phyloP scores from a whole-genome alignment of 2,888 invertebrate species.

The Parnassius mnemosyne region DNA sequence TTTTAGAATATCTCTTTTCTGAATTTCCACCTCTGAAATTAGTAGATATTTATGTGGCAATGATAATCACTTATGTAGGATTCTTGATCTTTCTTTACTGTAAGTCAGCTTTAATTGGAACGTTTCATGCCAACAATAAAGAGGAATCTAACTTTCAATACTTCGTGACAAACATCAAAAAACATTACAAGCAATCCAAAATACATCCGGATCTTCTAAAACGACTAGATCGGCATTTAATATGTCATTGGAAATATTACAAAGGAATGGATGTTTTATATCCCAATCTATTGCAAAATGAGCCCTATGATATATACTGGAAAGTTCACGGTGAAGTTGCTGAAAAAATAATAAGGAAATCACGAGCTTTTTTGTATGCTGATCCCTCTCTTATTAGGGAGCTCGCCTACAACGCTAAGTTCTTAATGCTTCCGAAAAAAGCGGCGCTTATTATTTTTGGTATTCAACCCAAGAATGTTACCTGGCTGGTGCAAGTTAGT shows the following conservation, averaged over 20 bases:
- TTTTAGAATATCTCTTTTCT: constrained; percentile 41
- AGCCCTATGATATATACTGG: constrained; percentile 62
- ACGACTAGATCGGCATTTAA: constrained; percentile 53
- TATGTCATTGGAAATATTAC: constrained; percentile 64
- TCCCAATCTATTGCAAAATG: constrained; percentile 47
- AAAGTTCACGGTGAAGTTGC: constrained; percentile 62
- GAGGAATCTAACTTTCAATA: constrained; percentile 48
- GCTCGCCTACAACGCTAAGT: constrained; percentile 49
- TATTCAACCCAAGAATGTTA: constrained; percentile 45
- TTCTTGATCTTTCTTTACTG: constrained; percentile 42
- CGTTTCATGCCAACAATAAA: constrained; percentile 48
- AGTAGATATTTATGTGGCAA: constrained; percentile 43
- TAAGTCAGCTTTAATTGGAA: constrained; percentile 43
- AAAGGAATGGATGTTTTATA: constrained; percentile 55
- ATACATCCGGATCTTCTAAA: constrained; percentile 52
- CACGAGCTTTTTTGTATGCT: constrained; percentile 47
- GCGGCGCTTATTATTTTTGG: constrained; percentile 51
- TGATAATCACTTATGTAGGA: constrained; percentile 31
- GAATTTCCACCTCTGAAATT: constrained; percentile 38
- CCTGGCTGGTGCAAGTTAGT: constrained; percentile 58
- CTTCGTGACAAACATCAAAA: constrained; percentile 51
- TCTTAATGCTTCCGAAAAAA: constrained; percentile 50
- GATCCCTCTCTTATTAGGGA: constrained; percentile 51
- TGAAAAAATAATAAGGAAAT: constrained; percentile 50
- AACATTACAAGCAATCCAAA: constrained; percentile 48